Evolutionary conservation across 1,140 invertebrate genomes (phyloP), one percentile per base, ranked within the genome.

Genomic region (Musca vetustissima): DNA sequence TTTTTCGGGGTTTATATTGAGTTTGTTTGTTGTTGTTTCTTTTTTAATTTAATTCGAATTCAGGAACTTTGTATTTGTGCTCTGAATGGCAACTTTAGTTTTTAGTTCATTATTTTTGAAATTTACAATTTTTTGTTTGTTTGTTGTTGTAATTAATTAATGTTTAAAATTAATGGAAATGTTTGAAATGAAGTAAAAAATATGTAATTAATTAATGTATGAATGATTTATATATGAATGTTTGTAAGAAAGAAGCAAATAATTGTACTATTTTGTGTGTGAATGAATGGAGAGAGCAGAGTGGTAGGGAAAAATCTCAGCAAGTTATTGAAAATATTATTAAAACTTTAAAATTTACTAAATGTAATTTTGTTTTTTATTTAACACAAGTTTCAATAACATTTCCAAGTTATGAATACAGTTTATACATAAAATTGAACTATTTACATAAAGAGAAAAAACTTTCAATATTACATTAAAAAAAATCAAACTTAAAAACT

Each of bases 111-210:
- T 36, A 61, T 43, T 61, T 61, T 61, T 32, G 57, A 61, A 61
- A 61, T 61, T 61, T 61, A 61, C 57, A 61, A 61, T 22, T 52
- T 52, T 43, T 64, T 64, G 28, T 64, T 48, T 43, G n/a, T 67
- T 66, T 49, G 14, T 65, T 66, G 49, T 49, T 66, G 25, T 66
- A 22, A 9, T 24, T 59, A n/a, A 24, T 59, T 67, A 53, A 53
- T 67, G 65, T 67, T 53, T 59, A 49, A 36, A 53, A 67, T 53
- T 49, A 61, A 61, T 61, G 57, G 57, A 65, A 65, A 65, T 65
- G 64, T 65, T 61, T 59, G 13, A 24, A 24, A 53, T 53, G 28
- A 15, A 59, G 9, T 59, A 43, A 64, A 21, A 64, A 64, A 53
- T 7, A 53, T n/a, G 19, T n/a, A 19, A 53, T 9, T 47, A 64